A percentile compares a stretch with the other conserved stretches of the same genome.
phyloP scores from a whole-genome alignment of 1,140 invertebrate genomes.

The Drosophila burlai region DNA sequence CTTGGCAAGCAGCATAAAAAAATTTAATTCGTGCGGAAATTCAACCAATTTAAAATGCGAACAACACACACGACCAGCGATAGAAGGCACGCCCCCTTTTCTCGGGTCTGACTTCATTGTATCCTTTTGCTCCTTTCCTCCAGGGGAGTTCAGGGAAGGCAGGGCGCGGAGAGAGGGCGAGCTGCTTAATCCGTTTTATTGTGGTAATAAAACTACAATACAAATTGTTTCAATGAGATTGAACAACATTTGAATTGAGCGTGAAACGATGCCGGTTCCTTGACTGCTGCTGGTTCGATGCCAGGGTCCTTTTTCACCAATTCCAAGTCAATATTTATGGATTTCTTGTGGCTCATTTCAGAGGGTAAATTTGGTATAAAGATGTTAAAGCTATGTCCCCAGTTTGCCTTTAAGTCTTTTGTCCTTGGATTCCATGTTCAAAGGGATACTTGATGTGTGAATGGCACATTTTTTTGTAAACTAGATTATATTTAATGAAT shows the following conservation, averaged over 20 bases:
- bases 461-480: not conserved
- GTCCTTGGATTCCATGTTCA: not conserved
- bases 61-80: constrained; percentile 37
- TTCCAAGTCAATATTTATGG: constrained; percentile 49
- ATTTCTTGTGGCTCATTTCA: constrained; percentile 46
- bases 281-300: constrained; percentile 26
- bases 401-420: constrained; percentile 7
- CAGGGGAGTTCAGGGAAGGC: not conserved
- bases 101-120: constrained; percentile 52
- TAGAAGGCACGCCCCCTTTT: constrained; percentile 60
- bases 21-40: constrained; percentile 83
- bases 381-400: constrained; percentile 15
- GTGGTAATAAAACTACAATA: constrained; percentile 84
- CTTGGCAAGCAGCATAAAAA: constrained; percentile 31
- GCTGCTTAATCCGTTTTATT: constrained; percentile 82
- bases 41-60: constrained; percentile 80
- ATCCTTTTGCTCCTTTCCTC: constrained; percentile 23
- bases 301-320: constrained; percentile 11
- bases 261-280: constrained; percentile 61
- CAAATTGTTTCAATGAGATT: constrained; percentile 82
- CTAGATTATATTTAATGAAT: not conserved
- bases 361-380: constrained; percentile 7
- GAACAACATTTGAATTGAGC: constrained; percentile 82
- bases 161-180: constrained; percentile 15
- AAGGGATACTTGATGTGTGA: not conserved